Base-by-base conservation (phyloP, 2,113 vertebrate genomes). In the Balaeniceps rex region DNA sequence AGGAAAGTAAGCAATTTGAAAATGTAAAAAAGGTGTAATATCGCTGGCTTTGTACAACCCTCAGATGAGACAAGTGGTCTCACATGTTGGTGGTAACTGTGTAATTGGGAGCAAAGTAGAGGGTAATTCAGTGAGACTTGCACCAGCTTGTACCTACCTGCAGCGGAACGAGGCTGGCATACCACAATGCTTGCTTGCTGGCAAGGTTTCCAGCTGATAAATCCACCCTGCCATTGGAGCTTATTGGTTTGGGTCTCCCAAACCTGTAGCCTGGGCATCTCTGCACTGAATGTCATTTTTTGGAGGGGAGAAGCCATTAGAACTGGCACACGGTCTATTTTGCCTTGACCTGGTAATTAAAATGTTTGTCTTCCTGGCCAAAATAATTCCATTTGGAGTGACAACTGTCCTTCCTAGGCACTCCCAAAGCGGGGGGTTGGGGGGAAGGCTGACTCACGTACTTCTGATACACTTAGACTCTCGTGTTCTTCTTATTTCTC, bases 41-140 rank as follows among this genome's bases (percentile, higher is more conserved):
- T 34, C 38, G 7, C 22, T 89, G 57, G 8, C 38, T 52, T 84
- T 89, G 36, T 91, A 31, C 19, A 60, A 5, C n/a, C 28, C 11
- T 42, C 36, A 47, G 42, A 26, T n/a, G 33, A 64, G n/a, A 68
- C 23, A 44, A 60, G 74, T 9, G 49, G 47, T 44, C 64, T 68
- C 47, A 29, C 3, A 1, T 51, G 23, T 34, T 75, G 0, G 0
- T 29, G 22, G 7, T 54, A 44, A 21, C 21, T 33, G 6, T 69
- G 28, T 80, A 31, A 40, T 7, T 70, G 29, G 42, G 52, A 82
- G 42, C 14, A 60, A 58, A 76, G 28, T 15, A 87, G 72, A 47
- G 18, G 21, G 46, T 54, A 55, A 21, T 40, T 64, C 29, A 63
- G 26, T 36, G 29, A 74, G 40, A 40, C 51, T 78, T 86, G 68